These are phyloP conservation scores for Gymnothorax reevesii DNA, from an alignment of 2,797 vertebrate species.

Conservation along the genomic window DNA sequence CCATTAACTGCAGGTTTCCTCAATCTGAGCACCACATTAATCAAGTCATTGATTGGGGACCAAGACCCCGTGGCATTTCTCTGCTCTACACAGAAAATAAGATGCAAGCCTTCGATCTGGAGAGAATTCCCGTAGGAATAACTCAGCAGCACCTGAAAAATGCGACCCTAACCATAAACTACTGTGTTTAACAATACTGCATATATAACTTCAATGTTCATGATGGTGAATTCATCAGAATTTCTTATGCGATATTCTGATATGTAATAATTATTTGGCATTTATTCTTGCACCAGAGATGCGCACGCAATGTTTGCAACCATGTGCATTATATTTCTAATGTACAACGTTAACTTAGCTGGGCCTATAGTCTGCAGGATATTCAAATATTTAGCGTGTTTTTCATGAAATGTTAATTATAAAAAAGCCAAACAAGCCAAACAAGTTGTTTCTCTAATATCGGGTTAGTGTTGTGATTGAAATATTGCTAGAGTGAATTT, in stretches of 20 bases:
- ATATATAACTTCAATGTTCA: slow-evolving; percentile 77
- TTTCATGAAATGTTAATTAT: no score
- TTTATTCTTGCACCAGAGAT: not conserved
- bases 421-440: no score
- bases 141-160: slow-evolving; percentile 68
- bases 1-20: slow-evolving; percentile 51
- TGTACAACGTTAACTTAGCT: not conserved
- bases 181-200: slow-evolving; percentile 74
- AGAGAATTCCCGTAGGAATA: slow-evolving; percentile 78
- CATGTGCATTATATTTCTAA: not conserved
- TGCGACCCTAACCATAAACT: slow-evolving; percentile 71
- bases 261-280: slow-evolving; percentile 33
- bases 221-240: slow-evolving; percentile 72
- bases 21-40: slow-evolving; percentile 73
- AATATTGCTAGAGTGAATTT: no score
- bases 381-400: no score
- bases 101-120: slow-evolving; percentile 78
- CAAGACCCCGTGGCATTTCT: slow-evolving; percentile 69
- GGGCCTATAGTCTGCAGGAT: no score
- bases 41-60: slow-evolving; percentile 76
- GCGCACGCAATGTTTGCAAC: not conserved
- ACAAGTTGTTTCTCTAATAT: no score
- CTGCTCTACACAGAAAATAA: slow-evolving; percentile 74
- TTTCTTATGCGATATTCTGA: slow-evolving; percentile 71
- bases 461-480: no score